Base-by-base conservation (phyloP, 2,113 vertebrate species). In the Paratilapia polleni region DNA sequence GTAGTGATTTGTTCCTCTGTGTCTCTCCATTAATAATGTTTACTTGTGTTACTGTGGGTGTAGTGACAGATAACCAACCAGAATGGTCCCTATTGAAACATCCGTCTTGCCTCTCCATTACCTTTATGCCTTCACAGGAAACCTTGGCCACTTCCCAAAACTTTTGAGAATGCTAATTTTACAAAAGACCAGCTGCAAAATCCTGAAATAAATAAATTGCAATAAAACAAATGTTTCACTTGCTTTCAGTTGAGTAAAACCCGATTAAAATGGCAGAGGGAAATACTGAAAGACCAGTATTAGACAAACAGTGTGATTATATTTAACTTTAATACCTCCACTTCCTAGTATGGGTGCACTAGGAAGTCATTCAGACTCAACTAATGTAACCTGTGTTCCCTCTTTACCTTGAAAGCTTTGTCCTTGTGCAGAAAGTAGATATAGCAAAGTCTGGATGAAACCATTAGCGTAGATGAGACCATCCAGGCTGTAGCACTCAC, bases 21-120 rank as follows among this genome's bases (percentile, higher is more conserved):
- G 80, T 88, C 62, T 83, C 49, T 81, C 84, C 89, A 93, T 93
- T 91, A 90, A 90, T 93, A 89, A 87, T 87, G 86, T 92, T 92
- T 91, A 89, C 86, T 89, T 58, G 24, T 82, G 61, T 89, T 85
- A 58, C 84, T 84, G 89, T 82, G 84, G 88, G 63, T 80, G 38
- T 26, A 58, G 81, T 91, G 92, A 91, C 87, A 88, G 86, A 85
- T 86, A 87, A 81, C 89, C 84, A 87, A 90, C 90, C 83, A 63
- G 82, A 93, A 86, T 85, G 79, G 84, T 87, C 88, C 81, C 83
- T 36, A 77, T 89, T 85, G 80, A 89, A 93, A 74, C 89, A 91
- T 92, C 59, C 78, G 83, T 93, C 88, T 91, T 58, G 43, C 19
- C 74, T 76, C 36, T 56, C 28, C 82, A 81, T 91, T 86, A 83